phyloP scores from a whole-genome alignment of 2,797 vertebrate genomes.

The Scolopax rusticola region DNA sequence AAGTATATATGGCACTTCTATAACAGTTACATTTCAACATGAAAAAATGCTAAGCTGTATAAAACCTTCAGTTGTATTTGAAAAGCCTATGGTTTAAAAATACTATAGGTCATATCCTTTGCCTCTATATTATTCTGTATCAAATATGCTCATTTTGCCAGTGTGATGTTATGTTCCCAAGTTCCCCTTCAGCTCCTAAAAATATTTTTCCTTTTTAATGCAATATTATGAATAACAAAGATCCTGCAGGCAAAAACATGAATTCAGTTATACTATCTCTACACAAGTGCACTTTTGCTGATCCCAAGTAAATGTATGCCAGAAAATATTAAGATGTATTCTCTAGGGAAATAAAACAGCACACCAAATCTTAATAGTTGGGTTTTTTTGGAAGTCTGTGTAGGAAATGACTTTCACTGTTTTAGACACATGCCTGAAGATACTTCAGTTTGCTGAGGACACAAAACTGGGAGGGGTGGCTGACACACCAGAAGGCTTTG shows the following conservation, averaged over 20 bases:
- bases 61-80: not conserved
- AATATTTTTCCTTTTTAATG: not conserved
- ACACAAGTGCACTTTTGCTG: not conserved
- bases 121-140: not conserved
- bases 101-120: not conserved
- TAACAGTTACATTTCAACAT: not conserved
- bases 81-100: not conserved
- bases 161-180: not conserved
- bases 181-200: not conserved
- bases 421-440: not conserved
- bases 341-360: not conserved
- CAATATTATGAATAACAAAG: not conserved
- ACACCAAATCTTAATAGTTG: not conserved
- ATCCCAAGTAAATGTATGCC: not conserved
- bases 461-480: not conserved
- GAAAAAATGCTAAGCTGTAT: not conserved
- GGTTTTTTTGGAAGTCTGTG: not conserved
- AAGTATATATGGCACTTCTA: not conserved
- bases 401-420: not conserved
- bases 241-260: not conserved
- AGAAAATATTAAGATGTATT: not conserved
- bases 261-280: not conserved
- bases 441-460: not conserved
- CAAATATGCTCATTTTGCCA: not conserved
- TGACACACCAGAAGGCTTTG: not conserved